phyloP scores from a whole-genome alignment of 1,140 invertebrate genomes.

The Leptoteleia sp. region DNA sequence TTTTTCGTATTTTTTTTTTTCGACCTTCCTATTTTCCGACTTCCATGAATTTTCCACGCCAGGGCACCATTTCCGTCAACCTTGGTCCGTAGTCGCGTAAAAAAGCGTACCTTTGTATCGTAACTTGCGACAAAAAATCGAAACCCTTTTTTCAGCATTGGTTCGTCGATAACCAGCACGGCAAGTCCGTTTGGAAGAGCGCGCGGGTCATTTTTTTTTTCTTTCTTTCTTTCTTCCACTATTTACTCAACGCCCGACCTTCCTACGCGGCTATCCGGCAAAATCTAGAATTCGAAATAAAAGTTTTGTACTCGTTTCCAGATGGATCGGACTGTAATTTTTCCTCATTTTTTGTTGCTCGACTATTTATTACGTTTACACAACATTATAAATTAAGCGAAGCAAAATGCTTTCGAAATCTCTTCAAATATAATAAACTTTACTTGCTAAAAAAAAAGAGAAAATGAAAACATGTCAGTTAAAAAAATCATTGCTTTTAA shows the following conservation, averaged over 20 bases:
- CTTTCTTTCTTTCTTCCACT: constrained; percentile 55
- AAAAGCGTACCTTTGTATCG: constrained; percentile 23
- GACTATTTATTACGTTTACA: too few relatives aligned
- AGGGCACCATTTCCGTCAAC: constrained; percentile 38
- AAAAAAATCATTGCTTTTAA: too few relatives aligned
- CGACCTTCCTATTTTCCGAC: constrained; percentile 13
- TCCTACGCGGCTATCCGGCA: constrained; percentile 3
- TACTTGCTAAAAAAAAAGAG: too few relatives aligned
- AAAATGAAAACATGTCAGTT: too few relatives aligned
- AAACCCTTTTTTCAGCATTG: constrained; percentile 62
- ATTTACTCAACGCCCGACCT: constrained; percentile 58
- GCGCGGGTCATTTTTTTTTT: constrained; percentile 1
- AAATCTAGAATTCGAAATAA: constrained; percentile 13
- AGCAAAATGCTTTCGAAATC: too few relatives aligned
- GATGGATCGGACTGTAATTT: neutral
- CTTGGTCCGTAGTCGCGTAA: constrained; percentile 20
- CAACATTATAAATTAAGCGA: too few relatives aligned
- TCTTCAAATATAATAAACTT: too few relatives aligned
- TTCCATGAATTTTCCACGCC: constrained; percentile 35
- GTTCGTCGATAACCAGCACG: constrained; percentile 32
- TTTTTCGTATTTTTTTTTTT: constrained; percentile 5
- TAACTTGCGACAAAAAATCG: constrained; percentile 53
- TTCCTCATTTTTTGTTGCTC: too few relatives aligned
- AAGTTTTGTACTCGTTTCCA: constrained; percentile 14
- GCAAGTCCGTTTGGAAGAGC: constrained; percentile 14